Conservation (phyloP, 1,140 invertebrate genomes). For the Metopolophium dirhodum region DNA sequence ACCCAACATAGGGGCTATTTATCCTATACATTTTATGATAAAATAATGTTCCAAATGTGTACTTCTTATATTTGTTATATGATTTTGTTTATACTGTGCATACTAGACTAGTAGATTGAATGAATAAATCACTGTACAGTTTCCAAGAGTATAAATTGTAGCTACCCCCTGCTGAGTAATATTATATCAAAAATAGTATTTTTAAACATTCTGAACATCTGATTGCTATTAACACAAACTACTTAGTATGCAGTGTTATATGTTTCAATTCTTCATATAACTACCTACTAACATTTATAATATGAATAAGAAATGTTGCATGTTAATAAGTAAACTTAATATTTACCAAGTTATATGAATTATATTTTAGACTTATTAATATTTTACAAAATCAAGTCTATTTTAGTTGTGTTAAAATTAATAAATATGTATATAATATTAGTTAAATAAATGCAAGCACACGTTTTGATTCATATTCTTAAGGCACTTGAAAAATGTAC, state of each 20-base stretch:
- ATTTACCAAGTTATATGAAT: constrained; percentile 2
- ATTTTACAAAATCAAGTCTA: constrained; percentile 44
- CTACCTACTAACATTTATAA: background rate
- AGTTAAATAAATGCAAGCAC: constrained; percentile 56
- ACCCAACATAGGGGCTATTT: background rate
- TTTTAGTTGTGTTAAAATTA: constrained; percentile 62
- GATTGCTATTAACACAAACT: background rate
- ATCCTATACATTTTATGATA: background rate
- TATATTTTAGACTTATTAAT: constrained; percentile 3
- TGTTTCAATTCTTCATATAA: background rate
- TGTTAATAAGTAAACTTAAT: background rate
- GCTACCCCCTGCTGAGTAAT: constrained; percentile 59
- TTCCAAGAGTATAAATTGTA: background rate
- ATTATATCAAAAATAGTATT: background rate
- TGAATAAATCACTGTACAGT: background rate
- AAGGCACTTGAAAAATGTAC: constrained; percentile 38
- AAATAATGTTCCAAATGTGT: background rate
- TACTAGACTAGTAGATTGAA: background rate
- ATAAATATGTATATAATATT: constrained; percentile 64
- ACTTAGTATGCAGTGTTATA: background rate
- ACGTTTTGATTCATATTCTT: constrained; percentile 22
- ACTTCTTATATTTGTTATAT: background rate
- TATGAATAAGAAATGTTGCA: background rate
- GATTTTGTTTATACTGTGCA: background rate
- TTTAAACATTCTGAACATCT: constrained; percentile 20